These are phyloP conservation scores for Scaptomyza cyrtandrae DNA, from an alignment of 2,888 invertebrate genomes.

Conservation along the genomic window DNA sequence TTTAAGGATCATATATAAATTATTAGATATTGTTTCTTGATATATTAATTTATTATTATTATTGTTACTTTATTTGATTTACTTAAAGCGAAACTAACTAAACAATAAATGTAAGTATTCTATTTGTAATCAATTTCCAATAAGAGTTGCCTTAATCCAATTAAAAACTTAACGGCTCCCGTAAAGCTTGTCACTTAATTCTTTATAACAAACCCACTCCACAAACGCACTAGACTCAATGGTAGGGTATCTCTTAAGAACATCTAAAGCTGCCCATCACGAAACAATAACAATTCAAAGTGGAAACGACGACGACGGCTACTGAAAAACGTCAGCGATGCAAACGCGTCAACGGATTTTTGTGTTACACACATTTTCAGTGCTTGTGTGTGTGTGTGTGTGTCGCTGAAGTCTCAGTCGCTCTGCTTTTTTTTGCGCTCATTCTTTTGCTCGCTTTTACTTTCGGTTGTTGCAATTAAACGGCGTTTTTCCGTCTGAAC, in stretches of 20 bases:
- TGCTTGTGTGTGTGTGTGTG: conserved; percentile 31
- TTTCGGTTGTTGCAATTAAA: conserved; percentile 76
- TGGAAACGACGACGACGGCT: conserved; percentile 36
- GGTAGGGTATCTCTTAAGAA: conserved; percentile 37
- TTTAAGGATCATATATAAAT: background rate
- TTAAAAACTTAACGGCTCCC: background rate
- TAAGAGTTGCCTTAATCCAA: background rate
- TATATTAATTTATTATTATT: too few relatives aligned
- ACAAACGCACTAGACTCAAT: background rate
- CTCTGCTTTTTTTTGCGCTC: conserved; percentile 69
- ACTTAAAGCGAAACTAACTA: too few relatives aligned
- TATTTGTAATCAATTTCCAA: background rate
- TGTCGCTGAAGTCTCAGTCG: conserved; percentile 45
- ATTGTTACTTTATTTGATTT: too few relatives aligned
- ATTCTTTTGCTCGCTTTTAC: conserved; percentile 76
- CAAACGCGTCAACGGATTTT: conserved; percentile 73
- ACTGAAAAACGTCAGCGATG: conserved; percentile 54
- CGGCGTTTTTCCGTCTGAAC: conserved; percentile 76
- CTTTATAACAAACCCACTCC: background rate
- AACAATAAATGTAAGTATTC: too few relatives aligned
- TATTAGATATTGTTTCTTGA: background rate
- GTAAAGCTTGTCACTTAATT: background rate
- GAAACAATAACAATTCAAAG: conserved; percentile 31
- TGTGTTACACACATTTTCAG: conserved; percentile 67
- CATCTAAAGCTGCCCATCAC: conserved; percentile 36